These are phyloP conservation scores for Prunella strophiata DNA, from an alignment of 2,797 vertebrate species.

Conservation along the genomic window DNA sequence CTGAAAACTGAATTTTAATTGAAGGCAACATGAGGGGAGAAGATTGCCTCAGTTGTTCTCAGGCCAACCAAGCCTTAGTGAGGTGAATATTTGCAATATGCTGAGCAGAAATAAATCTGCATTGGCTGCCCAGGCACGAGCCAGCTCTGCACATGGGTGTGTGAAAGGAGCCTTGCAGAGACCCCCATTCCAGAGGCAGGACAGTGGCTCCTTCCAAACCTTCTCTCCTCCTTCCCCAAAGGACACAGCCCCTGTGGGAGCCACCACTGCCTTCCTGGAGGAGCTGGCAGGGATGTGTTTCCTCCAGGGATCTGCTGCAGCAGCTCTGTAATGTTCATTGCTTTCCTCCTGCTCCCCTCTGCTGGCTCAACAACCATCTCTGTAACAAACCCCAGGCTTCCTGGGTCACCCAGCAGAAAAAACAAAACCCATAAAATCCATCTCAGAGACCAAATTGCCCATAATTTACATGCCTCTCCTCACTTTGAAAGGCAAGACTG, in stretches of 20 bases:
- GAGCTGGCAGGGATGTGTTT: background rate
- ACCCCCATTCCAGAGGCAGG: background rate
- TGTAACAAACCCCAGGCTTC: conserved; percentile 55
- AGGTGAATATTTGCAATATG: background rate
- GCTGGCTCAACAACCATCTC: background rate
- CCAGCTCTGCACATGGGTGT: fast-evolving
- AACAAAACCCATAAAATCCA: conserved; percentile 46
- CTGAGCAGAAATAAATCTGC: background rate
- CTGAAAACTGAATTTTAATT: background rate
- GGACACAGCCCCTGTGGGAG: background rate
- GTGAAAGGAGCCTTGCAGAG: background rate
- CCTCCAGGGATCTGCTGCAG: background rate
- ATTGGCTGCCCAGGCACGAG: background rate
- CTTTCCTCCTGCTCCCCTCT: background rate
- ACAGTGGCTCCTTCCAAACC: background rate
- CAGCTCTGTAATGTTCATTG: background rate
- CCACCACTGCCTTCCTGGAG: background rate
- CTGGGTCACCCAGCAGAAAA: background rate
- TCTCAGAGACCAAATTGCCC: conserved; percentile 70
- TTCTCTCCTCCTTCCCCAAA: background rate
- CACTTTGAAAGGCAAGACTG: conserved; percentile 73
- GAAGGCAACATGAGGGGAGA: background rate
- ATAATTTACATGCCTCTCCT: conserved; percentile 73
- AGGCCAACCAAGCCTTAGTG: background rate
- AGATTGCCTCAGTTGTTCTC: background rate